These are phyloP conservation scores for Caenorhabditis japonica DNA, from an alignment of 2,888 invertebrate species.

Conservation along the genomic window DNA sequence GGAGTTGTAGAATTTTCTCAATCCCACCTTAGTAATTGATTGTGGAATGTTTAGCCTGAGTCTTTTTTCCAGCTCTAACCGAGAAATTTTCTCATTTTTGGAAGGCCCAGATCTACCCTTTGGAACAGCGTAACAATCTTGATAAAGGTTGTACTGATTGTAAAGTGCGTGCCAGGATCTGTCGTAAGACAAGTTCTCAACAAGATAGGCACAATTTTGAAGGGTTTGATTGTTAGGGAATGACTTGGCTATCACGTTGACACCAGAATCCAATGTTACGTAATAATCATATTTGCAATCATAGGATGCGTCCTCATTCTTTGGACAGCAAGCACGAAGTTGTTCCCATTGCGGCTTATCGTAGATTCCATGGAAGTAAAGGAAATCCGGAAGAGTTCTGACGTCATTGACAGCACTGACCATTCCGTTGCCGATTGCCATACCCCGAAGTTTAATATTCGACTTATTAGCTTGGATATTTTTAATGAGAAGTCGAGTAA, in stretches of 20 bases:
- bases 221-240: conserved; percentile 48
- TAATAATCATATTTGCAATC: conserved; percentile 65
- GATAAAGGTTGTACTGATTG: conserved; percentile 72
- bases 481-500: conserved; percentile 59
- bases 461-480: conserved; percentile 57
- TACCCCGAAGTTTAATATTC: conserved; percentile 66
- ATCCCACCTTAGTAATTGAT: conserved; percentile 17
- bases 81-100: conserved; percentile 15
- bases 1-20: not conserved
- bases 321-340: conserved; percentile 62
- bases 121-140: conserved; percentile 67
- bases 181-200: conserved; percentile 58
- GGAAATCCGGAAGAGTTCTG: conserved; percentile 66
- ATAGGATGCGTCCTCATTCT: conserved; percentile 29
- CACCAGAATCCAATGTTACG: conserved; percentile 46
- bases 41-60: conserved; percentile 35
- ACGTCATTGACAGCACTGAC: conserved; percentile 64
- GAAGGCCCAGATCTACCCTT: conserved; percentile 12
- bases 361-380: conserved; percentile 69
- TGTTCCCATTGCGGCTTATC: conserved; percentile 67
- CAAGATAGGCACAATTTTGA: conserved; percentile 56
- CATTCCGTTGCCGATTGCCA: conserved; percentile 73
- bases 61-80: conserved; percentile 12
- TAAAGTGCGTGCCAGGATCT: conserved; percentile 56
- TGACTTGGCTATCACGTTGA: conserved; percentile 48